These are phyloP conservation scores for Xenotilapia longispinis DNA, from an alignment of 2,113 vertebrate species.

Conservation along the genomic window DNA sequence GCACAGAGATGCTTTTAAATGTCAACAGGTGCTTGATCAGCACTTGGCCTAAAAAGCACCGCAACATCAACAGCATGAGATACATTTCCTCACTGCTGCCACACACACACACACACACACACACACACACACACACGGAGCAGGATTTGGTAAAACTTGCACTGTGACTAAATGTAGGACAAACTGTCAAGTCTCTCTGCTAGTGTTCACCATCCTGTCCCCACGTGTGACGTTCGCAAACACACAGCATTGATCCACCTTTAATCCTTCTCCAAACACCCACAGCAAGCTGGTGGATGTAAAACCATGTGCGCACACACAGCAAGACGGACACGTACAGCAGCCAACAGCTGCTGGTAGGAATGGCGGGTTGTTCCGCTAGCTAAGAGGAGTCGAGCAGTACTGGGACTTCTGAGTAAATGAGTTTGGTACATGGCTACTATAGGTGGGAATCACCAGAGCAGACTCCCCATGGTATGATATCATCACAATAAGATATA, in stretches of 20 bases:
- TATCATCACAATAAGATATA: neutral
- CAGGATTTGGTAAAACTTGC: constrained; percentile 2
- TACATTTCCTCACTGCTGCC: neutral
- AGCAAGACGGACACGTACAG: neutral
- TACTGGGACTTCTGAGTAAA: neutral
- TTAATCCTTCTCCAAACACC: constrained; percentile 25
- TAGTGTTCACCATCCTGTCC: neutral
- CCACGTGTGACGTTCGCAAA: neutral
- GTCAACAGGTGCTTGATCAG: constrained; percentile 12
- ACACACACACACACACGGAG: neutral
- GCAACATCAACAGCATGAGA: constrained; percentile 7
- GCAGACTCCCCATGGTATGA: neutral
- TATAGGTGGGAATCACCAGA: neutral
- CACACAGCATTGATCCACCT: neutral
- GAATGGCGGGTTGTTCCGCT: neutral
- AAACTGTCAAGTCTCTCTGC: neutral
- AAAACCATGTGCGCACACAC: neutral
- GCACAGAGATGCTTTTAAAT: neutral
- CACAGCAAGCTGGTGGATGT: neutral
- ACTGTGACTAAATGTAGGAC: constrained; percentile 10
- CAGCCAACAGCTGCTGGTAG: constrained; percentile 4
- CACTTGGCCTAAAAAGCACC: neutral
- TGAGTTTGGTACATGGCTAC: neutral
- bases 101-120: neutral
- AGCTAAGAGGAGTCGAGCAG: neutral